Evolutionary conservation across 2,888 invertebrate species (phyloP), one percentile per base, ranked within the genome.

Genomic region (Acanthosepion pharaonis): DNA sequence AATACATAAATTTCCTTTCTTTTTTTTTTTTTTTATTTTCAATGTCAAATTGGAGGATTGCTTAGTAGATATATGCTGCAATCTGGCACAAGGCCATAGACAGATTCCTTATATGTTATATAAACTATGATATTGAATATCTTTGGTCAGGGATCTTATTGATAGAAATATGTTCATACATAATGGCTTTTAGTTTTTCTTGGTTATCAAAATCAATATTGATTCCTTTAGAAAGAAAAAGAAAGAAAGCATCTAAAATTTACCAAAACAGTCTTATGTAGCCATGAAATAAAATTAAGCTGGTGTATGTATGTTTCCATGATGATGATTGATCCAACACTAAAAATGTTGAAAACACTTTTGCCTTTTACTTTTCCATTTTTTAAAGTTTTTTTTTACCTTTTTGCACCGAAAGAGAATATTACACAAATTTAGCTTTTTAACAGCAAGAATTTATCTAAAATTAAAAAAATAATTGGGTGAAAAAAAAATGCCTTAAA

Each of bases 341-440:
- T 59, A 20, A 59, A 59, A 59, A n/a, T 78, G 78, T 78, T 78
- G 78, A 78, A 78, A 78, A 78, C 78, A n/a, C 78, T 78, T 78
- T 11, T 78, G 78, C 78, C 78, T 78, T 78, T 78, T 78, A 33
- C n/a, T 33, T 78, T 78, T 78, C n/a, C n/a, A 8, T 33, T 78
- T 33, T n/a, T 33, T 9, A 78, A 78, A 78, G 25, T 8, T 25
- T 64, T 51, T 51, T n/a, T n/a, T n/a, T 11, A n/a, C 78, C 78
- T 23, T 78, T 78, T 78, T 78, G 78, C n/a, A 78, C 78, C n/a
- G n/a, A 78, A 78, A 64, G 64, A 64, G 64, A 64, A 78, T 78
- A n/a, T 78, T 78, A 78, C 59, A 59, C 33, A 78, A 8, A 33
- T 78, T 78, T 78, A n/a, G 78, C 78, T 78, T 78, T 78, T 78